These are phyloP conservation scores for Probaryconus sp. DNA, from an alignment of 1,140 invertebrate species.

Conservation along the genomic window DNA sequence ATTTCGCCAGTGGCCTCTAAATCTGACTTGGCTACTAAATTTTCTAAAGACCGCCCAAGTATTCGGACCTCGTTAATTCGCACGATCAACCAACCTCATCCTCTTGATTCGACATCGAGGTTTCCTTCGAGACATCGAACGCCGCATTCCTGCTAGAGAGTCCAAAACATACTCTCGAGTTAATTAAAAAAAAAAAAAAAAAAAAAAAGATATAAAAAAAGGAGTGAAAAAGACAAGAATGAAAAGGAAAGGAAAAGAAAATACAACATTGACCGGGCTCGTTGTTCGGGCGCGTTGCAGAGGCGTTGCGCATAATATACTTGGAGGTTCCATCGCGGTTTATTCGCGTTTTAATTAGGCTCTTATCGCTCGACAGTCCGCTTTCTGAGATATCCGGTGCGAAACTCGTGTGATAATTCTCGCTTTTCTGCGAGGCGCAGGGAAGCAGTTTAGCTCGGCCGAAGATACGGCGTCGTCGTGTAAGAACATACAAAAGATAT, in stretches of 20 bases:
- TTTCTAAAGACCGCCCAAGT: constrained; percentile 66
- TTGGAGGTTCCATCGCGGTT: constrained; percentile 45
- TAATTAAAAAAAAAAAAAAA: constrained; percentile 59
- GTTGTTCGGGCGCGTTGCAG: constrained; percentile 20
- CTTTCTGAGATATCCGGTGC: constrained; percentile 48
- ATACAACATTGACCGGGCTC: constrained; percentile 9
- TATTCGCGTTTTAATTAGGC: constrained; percentile 61
- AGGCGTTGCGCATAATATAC: constrained; percentile 46
- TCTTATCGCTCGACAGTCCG: constrained; percentile 51
- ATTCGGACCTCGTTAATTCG: constrained; percentile 73
- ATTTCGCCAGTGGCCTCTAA: constrained; percentile 63
- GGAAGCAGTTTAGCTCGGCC: constrained; percentile 5
- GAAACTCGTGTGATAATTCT: constrained; percentile 54
- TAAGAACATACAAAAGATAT: constrained; percentile 25
- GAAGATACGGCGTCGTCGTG: constrained; percentile 23
- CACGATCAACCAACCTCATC: constrained; percentile 66
- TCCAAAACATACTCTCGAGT: constrained; percentile 55
- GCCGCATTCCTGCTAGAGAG: constrained; percentile 62
- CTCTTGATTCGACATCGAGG: constrained; percentile 54
- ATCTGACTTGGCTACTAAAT: constrained; percentile 65
- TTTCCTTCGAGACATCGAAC: constrained; percentile 63
- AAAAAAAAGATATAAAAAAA: constrained; percentile 18
- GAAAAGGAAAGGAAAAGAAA: constrained; percentile 50
- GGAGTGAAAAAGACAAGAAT: constrained; percentile 42
- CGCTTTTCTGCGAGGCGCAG: constrained; percentile 41